phyloP scores from a whole-genome alignment of 2,888 invertebrate species.

The Hanleya hanleyi region DNA sequence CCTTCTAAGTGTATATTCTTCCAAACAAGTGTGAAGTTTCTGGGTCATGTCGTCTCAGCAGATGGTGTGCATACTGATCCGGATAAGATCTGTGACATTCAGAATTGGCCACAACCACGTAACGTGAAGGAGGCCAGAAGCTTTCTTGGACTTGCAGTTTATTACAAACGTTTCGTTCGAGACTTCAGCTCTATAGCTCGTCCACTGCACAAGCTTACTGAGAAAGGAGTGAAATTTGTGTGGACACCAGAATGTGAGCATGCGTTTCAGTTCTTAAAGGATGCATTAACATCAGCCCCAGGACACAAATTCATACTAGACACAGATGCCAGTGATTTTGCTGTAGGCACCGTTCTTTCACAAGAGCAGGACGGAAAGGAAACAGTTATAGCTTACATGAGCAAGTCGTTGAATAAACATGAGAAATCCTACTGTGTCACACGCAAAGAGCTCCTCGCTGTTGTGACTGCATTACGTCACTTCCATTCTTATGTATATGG shows the following conservation, averaged over 20 bases:
- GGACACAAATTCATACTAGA: neutral
- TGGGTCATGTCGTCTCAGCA: neutral
- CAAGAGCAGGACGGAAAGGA: neutral
- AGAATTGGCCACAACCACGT: neutral
- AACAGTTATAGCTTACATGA: neutral
- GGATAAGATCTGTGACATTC: neutral
- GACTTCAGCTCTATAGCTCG: neutral
- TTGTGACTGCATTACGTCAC: neutral
- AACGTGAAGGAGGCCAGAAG: neutral
- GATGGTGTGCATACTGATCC: neutral
- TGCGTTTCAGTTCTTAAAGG: neutral
- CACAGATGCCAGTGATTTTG: neutral
- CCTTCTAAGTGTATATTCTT: neutral
- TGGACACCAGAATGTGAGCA: neutral
- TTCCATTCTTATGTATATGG: neutral
- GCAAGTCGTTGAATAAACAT: neutral
- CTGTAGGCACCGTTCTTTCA: neutral
- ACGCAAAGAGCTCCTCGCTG: neutral
- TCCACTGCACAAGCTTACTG: neutral
- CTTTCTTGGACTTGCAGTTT: neutral
- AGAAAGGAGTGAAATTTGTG: neutral
- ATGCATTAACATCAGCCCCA: neutral
- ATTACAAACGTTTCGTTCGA: neutral
- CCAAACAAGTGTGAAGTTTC: neutral
- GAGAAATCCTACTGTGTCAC: neutral